phyloP scores from a whole-genome alignment of 1,140 invertebrate species.

The Phocides pigmalion region DNA sequence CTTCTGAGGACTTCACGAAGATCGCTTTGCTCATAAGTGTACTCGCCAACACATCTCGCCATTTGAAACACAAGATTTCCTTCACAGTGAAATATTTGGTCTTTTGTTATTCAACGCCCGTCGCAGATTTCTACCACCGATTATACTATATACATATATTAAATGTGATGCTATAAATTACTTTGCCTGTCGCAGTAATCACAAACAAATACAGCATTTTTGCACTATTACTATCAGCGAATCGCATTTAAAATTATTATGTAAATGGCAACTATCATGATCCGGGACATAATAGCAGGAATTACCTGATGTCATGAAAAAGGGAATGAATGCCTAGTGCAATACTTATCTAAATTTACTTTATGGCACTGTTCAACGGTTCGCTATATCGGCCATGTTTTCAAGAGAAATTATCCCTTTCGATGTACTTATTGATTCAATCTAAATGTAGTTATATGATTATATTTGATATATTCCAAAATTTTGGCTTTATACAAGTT shows the following conservation, averaged over 20 bases:
- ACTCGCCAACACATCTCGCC: too few species aligned
- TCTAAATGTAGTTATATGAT: too few species aligned
- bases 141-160: too few species aligned
- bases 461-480: too few species aligned
- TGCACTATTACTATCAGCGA: conserved; percentile 6
- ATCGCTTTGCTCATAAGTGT: too few species aligned
- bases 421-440: neutral
- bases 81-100: too few species aligned
- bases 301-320: conserved; percentile 18
- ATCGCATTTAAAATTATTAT: conserved; percentile 24
- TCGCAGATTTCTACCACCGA: too few species aligned
- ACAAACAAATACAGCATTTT: conserved; percentile 14
- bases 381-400: neutral
- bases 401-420: neutral
- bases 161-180: neutral
- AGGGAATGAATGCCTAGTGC: conserved; percentile 1
- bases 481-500: too few species aligned
- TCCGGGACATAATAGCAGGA: conserved; percentile 21
- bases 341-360: conserved; percentile 13
- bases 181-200: neutral
- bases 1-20: too few species aligned
- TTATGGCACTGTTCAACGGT: neutral
- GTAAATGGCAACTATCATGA: conserved; percentile 25
- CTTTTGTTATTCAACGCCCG: too few species aligned
- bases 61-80: too few species aligned